A percentile compares a stretch with the other conserved stretches of the same genome.
phyloP scores from a whole-genome alignment of 2,797 vertebrate species.

The Enteromius thamalakanensis region DNA sequence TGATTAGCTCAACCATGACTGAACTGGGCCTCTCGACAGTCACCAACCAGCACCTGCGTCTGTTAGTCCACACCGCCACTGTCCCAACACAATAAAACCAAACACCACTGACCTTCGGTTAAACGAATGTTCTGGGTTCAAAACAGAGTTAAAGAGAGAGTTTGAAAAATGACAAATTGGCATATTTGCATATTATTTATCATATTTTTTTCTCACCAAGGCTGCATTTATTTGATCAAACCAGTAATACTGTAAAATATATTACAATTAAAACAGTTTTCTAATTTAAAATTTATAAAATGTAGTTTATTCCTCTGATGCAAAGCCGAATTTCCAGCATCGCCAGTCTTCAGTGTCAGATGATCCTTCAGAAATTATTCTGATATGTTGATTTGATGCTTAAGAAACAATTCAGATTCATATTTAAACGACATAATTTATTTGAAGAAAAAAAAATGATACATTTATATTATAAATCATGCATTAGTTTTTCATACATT shows the following conservation, averaged over 20 bases:
- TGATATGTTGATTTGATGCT: neutral
- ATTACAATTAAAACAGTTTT: neutral
- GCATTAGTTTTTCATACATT: neutral
- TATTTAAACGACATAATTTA: neutral
- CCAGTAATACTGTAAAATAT: neutral
- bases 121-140: neutral
- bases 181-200: neutral
- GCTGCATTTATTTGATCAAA: neutral
- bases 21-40: slow-evolving; percentile 3
- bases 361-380: neutral
- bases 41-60: neutral
- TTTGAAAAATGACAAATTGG: too few relatives aligned
- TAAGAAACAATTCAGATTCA: neutral
- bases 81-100: neutral
- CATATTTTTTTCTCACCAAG: neutral
- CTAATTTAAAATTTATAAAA: neutral
- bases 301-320: neutral
- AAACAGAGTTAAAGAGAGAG: neutral
- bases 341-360: neutral
- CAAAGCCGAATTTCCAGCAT: neutral
- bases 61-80: neutral
- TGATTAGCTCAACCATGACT: slow-evolving; percentile 12
- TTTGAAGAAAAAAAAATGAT: neutral
- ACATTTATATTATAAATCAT: neutral
- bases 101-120: neutral